Evolutionary conservation across 2,888 invertebrate species (phyloP), one percentile per base, ranked within the genome.

Genomic region (Metacarcinus magister): DNA sequence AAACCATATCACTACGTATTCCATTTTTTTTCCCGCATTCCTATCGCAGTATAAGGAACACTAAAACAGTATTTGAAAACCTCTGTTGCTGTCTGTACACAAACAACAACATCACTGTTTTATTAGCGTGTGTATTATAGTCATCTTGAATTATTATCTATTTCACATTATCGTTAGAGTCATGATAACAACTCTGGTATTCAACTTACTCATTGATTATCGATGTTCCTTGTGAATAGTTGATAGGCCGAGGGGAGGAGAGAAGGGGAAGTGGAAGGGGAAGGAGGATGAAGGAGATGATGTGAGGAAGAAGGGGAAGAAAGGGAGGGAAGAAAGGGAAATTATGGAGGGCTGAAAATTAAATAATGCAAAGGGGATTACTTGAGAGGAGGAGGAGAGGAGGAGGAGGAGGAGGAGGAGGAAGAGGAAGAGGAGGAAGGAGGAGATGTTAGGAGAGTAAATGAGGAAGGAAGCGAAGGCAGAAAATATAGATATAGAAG

Each of bases 281-380:
- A 75, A n/a, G 28, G 75, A 28, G 75, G 75, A 75, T 75, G 60
- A 60, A 60, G 75, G 75, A 8, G 75, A 75, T 75, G 75, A 75
- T 75, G 75, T 5, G 75, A n/a, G n/a, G 75, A 28, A 28, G 75
- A 75, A 75, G 75, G 23, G 75, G 75, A 75, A 75, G 8, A 28
- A 28, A 75, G 75, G 28, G 28, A 8, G 75, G 28, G 75, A 75
- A 8, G 28, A 28, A 75, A 28, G 75, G 75, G 75, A 28, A 75
- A 75, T 8, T 75, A 75, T 75, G 23, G 75, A 75, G 75, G 75
- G 75, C 75, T n/a, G 75, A 75, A 28, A 28, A 23, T 28, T 23
- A 28, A 75, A 75, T 75, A 75, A 75, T 75, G 75, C 28, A 75
- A 75, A n/a, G 28, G 75, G 75, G 75, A 75, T 75, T 75, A 75